These are phyloP conservation scores for Acanthurus leucopareius DNA, from an alignment of 2,797 vertebrate species.

Conservation along the genomic window DNA sequence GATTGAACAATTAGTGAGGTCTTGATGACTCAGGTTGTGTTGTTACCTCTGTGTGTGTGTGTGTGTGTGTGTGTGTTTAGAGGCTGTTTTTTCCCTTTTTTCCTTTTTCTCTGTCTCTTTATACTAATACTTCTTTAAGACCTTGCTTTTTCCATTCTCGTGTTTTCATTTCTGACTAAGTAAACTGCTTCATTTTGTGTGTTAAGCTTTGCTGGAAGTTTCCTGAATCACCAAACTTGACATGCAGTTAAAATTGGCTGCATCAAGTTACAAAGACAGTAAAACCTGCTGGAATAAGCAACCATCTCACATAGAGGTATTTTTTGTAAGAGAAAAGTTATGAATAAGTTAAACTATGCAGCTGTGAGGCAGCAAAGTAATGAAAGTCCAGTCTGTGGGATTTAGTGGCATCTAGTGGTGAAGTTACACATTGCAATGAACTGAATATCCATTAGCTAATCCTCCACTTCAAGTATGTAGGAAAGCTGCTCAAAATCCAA, in stretches of 20 bases:
- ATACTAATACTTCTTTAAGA: not conserved
- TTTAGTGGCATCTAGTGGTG: too few relatives aligned
- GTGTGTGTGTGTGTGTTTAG: conserved; percentile 6
- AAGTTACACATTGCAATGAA: too few relatives aligned
- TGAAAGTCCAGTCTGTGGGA: too few relatives aligned
- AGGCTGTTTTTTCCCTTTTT: not conserved
- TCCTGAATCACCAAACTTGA: conserved; percentile 1
- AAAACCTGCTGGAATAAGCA: not conserved
- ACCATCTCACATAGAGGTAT: not conserved
- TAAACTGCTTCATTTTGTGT: not conserved
- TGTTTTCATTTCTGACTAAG: conserved; percentile 6
- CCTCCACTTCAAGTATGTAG: too few relatives aligned
- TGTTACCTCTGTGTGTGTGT: not conserved
- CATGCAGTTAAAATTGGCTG: not conserved
- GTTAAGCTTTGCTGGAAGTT: not conserved
- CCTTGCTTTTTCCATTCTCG: too few relatives aligned
- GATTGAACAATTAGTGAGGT: conserved; percentile 46
- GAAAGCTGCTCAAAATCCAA: too few relatives aligned
- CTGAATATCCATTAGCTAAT: too few relatives aligned
- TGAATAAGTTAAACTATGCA: not conserved
- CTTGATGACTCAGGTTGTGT: conserved; percentile 61
- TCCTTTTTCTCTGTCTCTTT: not conserved
- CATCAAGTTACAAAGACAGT: not conserved
- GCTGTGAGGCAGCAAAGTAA: too few relatives aligned
- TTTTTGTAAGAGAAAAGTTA: not conserved